Evolutionary conservation across 1,140 invertebrate genomes (phyloP).

Genomic region (Ditylenchus dipsaci): DNA sequence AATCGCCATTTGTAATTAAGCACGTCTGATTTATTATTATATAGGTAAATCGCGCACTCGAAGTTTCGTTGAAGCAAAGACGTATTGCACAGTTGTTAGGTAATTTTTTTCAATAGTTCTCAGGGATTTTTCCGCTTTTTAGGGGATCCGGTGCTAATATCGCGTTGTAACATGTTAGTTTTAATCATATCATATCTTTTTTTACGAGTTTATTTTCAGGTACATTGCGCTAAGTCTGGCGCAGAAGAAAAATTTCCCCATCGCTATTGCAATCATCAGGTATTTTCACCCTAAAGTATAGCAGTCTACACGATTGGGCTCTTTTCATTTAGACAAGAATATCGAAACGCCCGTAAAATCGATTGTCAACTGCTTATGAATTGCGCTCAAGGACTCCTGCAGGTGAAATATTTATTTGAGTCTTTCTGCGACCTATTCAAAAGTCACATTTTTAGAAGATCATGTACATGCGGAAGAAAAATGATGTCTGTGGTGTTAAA

Average conservation of each 20-base stretch:
- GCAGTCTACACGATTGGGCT: neutral
- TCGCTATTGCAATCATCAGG: neutral
- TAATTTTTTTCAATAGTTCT: neutral
- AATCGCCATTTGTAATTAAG: neutral
- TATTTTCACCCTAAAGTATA: too few relatives aligned
- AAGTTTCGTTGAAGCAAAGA: neutral
- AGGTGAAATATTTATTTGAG: too few relatives aligned
- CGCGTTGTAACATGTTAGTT: neutral
- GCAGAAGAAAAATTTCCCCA: neutral
- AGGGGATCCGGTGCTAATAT: neutral
- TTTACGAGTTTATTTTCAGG: too few relatives aligned
- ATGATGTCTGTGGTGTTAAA: too few relatives aligned
- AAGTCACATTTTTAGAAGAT: too few relatives aligned
- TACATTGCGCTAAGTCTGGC: neutral
- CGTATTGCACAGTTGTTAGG: neutral
- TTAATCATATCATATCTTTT: too few relatives aligned
- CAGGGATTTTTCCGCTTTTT: neutral
- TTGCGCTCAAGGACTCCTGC: neutral
- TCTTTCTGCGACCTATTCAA: too few relatives aligned
- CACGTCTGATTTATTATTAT: neutral
- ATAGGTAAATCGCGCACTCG: neutral
- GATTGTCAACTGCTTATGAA: neutral
- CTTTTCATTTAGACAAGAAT: neutral
- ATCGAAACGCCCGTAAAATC: neutral
- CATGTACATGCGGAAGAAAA: too few relatives aligned